These are phyloP conservation scores for Drosophila tripunctata DNA, from an alignment of 2,888 invertebrate species.

Conservation along the genomic window DNA sequence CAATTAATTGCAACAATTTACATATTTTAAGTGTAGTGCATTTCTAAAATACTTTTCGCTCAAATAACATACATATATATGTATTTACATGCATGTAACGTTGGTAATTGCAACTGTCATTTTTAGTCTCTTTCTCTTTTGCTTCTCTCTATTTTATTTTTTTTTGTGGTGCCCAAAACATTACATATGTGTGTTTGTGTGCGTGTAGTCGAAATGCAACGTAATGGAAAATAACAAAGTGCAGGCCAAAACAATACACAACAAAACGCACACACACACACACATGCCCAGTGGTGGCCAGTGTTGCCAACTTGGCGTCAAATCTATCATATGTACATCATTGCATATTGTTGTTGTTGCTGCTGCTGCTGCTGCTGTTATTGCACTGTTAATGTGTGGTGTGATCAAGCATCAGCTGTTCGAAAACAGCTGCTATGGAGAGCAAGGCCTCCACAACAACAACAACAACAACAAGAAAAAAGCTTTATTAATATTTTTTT, in stretches of 20 bases:
- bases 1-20: constrained; percentile 73
- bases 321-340: constrained; percentile 39
- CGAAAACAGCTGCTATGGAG: constrained; percentile 23
- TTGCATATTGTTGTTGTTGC: constrained; percentile 15
- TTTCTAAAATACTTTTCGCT: constrained; percentile 36
- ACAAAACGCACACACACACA: constrained; percentile 2
- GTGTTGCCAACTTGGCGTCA: constrained; percentile 47
- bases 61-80: constrained; percentile 21
- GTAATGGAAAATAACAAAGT: constrained; percentile 65
- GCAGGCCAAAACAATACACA: constrained; percentile 59
- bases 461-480: no score
- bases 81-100: no score
- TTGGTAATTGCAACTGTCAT: constrained; percentile 30
- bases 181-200: no score
- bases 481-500: constrained; percentile 20
- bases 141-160: constrained; percentile 14
- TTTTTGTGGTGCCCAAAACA: constrained; percentile 29
- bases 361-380: no score
- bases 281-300: constrained; percentile 17
- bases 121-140: constrained; percentile 15
- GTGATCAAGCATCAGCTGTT: constrained; percentile 60
- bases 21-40: constrained; percentile 46
- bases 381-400: constrained; percentile 21
- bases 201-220: constrained; percentile 46
- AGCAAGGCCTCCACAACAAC: not conserved